Conservation (phyloP, 2,113 vertebrate species). For the Carassius carassius region DNA sequence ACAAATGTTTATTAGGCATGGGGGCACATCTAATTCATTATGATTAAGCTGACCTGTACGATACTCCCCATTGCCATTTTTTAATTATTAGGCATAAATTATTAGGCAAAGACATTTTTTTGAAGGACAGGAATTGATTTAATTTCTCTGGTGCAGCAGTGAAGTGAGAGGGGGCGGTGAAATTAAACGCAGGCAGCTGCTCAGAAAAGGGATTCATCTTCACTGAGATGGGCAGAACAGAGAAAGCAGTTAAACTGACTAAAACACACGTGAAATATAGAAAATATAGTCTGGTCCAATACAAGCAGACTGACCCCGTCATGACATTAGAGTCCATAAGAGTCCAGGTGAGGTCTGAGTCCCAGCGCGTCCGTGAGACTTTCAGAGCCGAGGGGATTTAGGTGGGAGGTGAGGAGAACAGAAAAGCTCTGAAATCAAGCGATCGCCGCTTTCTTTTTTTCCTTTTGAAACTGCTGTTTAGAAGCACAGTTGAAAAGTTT, state of each 20-base stretch:
- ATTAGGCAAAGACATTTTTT: neutral
- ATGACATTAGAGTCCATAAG: conserved; percentile 2
- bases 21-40: conserved; percentile 1
- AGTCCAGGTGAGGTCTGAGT: neutral
- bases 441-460: neutral
- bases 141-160: neutral
- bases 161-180: conserved; percentile 6
- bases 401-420: neutral
- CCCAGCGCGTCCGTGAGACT: neutral
- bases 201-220: neutral
- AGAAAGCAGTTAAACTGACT: conserved; percentile 1
- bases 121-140: neutral
- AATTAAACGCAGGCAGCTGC: neutral
- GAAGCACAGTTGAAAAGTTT: conserved; percentile 3
- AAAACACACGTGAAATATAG: conserved; percentile 12
- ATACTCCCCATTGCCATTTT: neutral
- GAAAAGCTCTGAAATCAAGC: neutral
- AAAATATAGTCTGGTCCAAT: neutral
- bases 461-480: neutral
- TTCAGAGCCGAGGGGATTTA: neutral
- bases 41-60: neutral
- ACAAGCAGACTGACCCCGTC: neutral
- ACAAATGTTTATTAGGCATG: neutral
- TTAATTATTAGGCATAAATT: too few species aligned
- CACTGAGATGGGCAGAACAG: neutral